Evolutionary conservation across 1,140 invertebrate genomes (phyloP), one percentile per base, ranked within the genome.

Genomic region (Drosophila ficusphila): DNA sequence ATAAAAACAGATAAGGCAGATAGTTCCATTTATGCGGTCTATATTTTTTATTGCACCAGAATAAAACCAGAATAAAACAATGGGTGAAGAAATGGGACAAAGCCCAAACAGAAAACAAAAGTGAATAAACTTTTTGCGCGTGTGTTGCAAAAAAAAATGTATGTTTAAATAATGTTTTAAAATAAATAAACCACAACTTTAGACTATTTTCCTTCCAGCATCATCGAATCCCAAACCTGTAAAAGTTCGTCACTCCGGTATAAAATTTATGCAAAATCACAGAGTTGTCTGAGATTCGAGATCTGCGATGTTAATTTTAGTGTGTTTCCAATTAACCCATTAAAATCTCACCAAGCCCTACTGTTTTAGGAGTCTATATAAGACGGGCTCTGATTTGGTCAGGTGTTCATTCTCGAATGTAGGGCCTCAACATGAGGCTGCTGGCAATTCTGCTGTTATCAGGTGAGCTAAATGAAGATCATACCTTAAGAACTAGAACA

Each of bases 261-360:
- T 16, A 14, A 16, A 61, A 33, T 52, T 41, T 67, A 67, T 67
- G 27, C 36, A 11, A 16, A 19, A 21, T 19, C 27, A 27, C 51
- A n/a, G n/a, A n/a, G n/a, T 65, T 41, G 18, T 11, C 58, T 23
- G n/a, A 34, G 7, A 38, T 49, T 21, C 33, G 2, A 39, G 9
- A 71, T 71, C 27, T 27, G 44, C 21, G 48, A 57, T 75, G 34
- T 68, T 14, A 36, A 68, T 52, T 56, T 58, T 14, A 75, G n/a
- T 7, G 33, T 58, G 52, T 51, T 65, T 75, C 51, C 42, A 67
- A 75, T 75, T 67, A 75, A 75, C 71, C 72, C 58, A 75, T 58
- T 74, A 75, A 36, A 34, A 16, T 42, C 57, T 33, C 39, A 21
- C 11, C 69, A 16, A 41, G 19, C 29, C 25, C 27, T 38, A 39